Evolutionary conservation across 2,888 invertebrate species (phyloP), one percentile per base, ranked within the genome.

Genomic region (Calliopum simillimum): DNA sequence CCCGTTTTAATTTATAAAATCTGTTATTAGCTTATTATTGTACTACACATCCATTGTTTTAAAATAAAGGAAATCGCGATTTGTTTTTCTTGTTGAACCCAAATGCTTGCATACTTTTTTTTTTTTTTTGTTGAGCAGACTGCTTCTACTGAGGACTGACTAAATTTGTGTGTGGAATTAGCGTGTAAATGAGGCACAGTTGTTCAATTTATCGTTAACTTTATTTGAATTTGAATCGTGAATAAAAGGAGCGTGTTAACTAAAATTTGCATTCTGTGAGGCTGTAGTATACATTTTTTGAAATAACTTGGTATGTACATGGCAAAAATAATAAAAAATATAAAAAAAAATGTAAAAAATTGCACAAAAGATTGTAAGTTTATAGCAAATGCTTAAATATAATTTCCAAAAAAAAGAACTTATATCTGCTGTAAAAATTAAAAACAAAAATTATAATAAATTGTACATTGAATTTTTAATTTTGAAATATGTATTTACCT

Each of bases 301-400:
- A 14, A 23, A 65, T 51, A 53, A 16, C 13, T 44, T 65, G 53
- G 53, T 53, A 21, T 58, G 46, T 56, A 58, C 47, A 67, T 58
- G 33, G n/a, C n/a, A n/a, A n/a, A n/a, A n/a, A n/a, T 5, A 59
- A 59, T 23, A 43, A 66, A 66, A 56, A 58, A 14, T 55, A 58
- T 2, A 33, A 58, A 11, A 66, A 16, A 43, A 49, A 21, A 63
- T 66, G 23, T 66, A 55, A 56, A 49, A 66, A 59, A 47, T 47
- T 13, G 67, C 47, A 66, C 55, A 67, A 67, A 67, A 33, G 23
- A 58, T 33, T 59, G 56, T 66, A 65, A n/a, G 25, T 47, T 47
- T 66, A 47, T 66, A 25, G 11, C 23, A 56, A 44, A 46, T 23
- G 55, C 16, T 19, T 41, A 66, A 19, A 63, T 23, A 47, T 41